These are phyloP conservation scores for Stenodera caucasica DNA, from an alignment of 2,888 invertebrate species.

Conservation along the genomic window DNA sequence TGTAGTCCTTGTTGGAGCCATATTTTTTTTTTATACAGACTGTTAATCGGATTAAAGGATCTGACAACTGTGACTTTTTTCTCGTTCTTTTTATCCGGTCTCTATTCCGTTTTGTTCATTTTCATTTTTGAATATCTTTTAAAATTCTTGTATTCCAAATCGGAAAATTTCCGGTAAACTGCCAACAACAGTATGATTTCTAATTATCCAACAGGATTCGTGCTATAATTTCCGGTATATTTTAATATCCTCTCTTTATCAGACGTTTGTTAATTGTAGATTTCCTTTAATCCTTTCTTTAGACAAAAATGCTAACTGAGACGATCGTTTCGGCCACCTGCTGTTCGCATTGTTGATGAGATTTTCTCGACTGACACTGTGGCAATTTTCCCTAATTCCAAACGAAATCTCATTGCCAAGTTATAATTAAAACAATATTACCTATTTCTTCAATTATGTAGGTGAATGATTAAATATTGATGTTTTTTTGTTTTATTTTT, in stretches of 20 bases:
- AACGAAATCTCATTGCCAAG: background rate
- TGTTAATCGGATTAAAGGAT: conserved; percentile 38
- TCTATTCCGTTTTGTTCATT: background rate
- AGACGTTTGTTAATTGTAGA: background rate
- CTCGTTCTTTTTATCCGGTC: background rate
- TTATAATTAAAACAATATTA: background rate
- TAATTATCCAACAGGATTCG: conserved; percentile 1
- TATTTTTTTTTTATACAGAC: conserved; percentile 30
- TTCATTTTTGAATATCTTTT: background rate
- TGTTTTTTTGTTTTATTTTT: background rate
- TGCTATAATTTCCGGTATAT: background rate
- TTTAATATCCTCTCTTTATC: background rate
- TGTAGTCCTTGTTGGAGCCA: conserved; percentile 32
- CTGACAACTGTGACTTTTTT: background rate
- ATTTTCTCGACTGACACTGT: background rate
- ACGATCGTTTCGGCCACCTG: background rate
- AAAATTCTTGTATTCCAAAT: too few species aligned
- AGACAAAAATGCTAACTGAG: background rate
- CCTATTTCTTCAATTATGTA: too few species aligned
- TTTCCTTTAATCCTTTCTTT: background rate
- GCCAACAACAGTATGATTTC: background rate
- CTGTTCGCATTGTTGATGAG: conserved; percentile 5
- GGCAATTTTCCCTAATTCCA: background rate
- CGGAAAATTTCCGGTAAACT: background rate
- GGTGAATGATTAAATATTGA: background rate